Conservation (phyloP, 2,113 vertebrate species). For the Tyto alba region DNA sequence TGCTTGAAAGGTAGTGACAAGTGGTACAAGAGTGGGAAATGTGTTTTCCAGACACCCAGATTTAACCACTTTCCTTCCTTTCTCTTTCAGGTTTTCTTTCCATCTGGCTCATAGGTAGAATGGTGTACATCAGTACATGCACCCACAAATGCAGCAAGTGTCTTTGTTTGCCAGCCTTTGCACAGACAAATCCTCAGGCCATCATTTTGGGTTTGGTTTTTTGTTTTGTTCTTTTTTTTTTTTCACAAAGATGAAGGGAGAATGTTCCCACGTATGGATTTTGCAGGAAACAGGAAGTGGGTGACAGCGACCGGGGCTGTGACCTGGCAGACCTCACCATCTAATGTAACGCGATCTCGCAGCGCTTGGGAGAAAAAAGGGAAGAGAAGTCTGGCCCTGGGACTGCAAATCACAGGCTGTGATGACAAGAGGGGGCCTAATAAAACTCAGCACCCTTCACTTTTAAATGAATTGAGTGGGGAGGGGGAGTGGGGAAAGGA, state of each 20-base stretch:
- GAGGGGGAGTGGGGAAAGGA: constrained; percentile 18
- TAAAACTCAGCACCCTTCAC: constrained; percentile 56
- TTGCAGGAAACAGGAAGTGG: constrained; percentile 56
- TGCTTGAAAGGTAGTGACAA: constrained; percentile 43
- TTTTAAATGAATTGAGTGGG: constrained; percentile 30
- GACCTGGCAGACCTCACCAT: constrained; percentile 50
- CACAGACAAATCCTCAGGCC: background rate
- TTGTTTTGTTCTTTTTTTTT: background rate
- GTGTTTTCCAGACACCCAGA: constrained; percentile 44
- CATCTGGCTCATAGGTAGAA: background rate
- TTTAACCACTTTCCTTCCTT: background rate
- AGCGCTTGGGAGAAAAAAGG: background rate
- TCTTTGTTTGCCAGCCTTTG: background rate
- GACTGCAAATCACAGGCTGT: constrained; percentile 64
- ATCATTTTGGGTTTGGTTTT: too few species aligned
- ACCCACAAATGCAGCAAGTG: background rate
- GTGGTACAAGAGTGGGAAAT: constrained; percentile 43
- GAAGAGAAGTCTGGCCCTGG: constrained; percentile 47
- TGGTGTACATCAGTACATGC: rapidly evolving
- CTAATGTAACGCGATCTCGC: constrained; percentile 42
- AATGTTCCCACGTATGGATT: background rate
- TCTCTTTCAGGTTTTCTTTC: background rate
- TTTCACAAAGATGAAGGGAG: background rate
- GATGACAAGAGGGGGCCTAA: constrained; percentile 65
- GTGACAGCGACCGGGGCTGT: constrained; percentile 24